Conservation (phyloP, 2,888 invertebrate genomes). For the Himalopsyche kuldschensis region DNA sequence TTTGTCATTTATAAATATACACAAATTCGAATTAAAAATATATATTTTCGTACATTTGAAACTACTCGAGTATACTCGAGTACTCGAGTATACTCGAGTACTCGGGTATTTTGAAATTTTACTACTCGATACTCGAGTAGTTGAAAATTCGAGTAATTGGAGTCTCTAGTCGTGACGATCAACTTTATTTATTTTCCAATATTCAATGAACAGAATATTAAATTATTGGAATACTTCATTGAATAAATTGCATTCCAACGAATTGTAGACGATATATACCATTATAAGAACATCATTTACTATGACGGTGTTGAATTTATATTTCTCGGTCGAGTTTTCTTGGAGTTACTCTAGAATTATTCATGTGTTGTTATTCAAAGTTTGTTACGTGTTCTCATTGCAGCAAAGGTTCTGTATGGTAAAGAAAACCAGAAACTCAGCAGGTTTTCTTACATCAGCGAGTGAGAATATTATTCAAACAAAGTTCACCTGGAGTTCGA, state of each 20-base stretch:
- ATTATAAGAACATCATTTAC: not conserved
- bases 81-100: no score
- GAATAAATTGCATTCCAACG: not conserved
- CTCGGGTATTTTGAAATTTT: no score
- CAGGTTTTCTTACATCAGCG: not conserved
- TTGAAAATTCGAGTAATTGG: no score
- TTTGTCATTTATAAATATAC: no score
- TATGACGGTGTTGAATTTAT: not conserved
- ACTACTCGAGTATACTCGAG: no score
- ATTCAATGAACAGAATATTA: no score
- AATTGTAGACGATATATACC: not conserved
- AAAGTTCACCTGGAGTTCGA: not conserved
- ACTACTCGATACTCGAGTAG: no score
- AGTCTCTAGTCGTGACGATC: no score
- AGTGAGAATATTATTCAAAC: not conserved
- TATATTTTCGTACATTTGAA: no score
- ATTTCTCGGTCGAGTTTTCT: constrained; percentile 12
- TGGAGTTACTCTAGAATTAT: constrained; percentile 8
- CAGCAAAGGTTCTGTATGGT: not conserved
- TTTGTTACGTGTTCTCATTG: constrained; percentile 14
- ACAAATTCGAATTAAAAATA: no score
- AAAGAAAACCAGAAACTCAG: not conserved
- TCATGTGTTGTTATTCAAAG: constrained; percentile 20
- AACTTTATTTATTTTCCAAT: no score
- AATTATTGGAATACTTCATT: not conserved